Conservation (phyloP, 2,797 vertebrate species). For the Craterocephalus amniculus region DNA sequence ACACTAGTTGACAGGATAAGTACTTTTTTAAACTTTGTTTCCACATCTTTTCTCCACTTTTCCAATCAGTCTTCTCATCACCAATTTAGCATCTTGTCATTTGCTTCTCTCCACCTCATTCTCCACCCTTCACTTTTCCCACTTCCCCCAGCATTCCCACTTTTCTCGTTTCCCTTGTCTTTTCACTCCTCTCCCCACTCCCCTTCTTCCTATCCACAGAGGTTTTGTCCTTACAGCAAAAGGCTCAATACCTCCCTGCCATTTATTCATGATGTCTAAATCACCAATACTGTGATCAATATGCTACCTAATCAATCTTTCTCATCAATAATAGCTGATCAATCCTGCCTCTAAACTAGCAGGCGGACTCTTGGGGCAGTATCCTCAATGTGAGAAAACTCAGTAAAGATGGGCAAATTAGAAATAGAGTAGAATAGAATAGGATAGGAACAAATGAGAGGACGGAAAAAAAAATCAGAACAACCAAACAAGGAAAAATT, state of each 20-base stretch:
- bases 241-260: conserved; percentile 63
- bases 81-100: background rate
- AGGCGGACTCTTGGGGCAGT: conserved; percentile 47
- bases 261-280: conserved; percentile 75
- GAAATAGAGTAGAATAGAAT: background rate
- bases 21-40: background rate
- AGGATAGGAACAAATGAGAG: background rate
- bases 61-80: background rate
- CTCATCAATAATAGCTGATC: conserved; percentile 68
- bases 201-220: conserved; percentile 27
- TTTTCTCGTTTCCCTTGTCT: accelerated
- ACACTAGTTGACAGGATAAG: too few species aligned
- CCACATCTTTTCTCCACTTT: background rate
- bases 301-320: conserved; percentile 53
- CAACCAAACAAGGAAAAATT: conserved; percentile 2
- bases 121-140: conserved; percentile 1
- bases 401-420: background rate
- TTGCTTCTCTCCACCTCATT: background rate
- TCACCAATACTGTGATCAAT: conserved; percentile 75
- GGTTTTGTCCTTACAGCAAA: conserved; percentile 55
- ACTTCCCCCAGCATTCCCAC: background rate
- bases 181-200: background rate
- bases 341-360: conserved; percentile 49
- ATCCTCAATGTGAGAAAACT: conserved; percentile 20
- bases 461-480: conserved; percentile 13